phyloP scores from a whole-genome alignment of 2,888 invertebrate species.

The Morpho helenor region DNA sequence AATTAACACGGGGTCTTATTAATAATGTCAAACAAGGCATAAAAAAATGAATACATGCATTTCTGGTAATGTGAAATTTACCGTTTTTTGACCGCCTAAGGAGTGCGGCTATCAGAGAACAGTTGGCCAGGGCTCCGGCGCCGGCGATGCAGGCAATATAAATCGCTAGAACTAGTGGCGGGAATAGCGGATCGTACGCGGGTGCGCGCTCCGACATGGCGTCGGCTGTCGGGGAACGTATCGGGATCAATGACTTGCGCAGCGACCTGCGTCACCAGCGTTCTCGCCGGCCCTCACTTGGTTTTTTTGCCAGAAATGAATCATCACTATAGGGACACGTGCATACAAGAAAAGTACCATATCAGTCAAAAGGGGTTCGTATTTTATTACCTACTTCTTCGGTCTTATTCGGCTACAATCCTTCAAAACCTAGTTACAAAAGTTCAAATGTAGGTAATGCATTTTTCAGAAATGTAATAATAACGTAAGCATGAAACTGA shows the following conservation, averaged over 20 bases:
- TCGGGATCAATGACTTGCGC: slow-evolving; percentile 72
- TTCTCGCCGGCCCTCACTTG: slow-evolving; percentile 53
- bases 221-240: slow-evolving; percentile 64
- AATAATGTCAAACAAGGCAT: slow-evolving; percentile 1
- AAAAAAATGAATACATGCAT: slow-evolving; percentile 14
- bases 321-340: slow-evolving; percentile 63
- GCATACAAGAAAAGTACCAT: slow-evolving; percentile 49
- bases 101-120: slow-evolving; percentile 61
- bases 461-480: no score
- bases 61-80: slow-evolving; percentile 36
- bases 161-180: slow-evolving; percentile 56
- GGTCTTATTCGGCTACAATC: no score
- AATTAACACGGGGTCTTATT: no score
- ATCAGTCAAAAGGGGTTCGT: slow-evolving; percentile 32
- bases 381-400: slow-evolving; percentile 21
- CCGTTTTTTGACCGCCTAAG: slow-evolving; percentile 69
- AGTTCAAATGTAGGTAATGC: background rate
- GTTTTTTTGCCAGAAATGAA: slow-evolving; percentile 60
- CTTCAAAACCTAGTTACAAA: no score
- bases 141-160: slow-evolving; percentile 62
- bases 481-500: background rate
- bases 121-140: slow-evolving; percentile 65
- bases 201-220: slow-evolving; percentile 56
- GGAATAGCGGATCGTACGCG: slow-evolving; percentile 49
- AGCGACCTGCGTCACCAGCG: slow-evolving; percentile 56